Conservation (phyloP, 1,140 invertebrate species). For the Pachypeltis micranthus region DNA sequence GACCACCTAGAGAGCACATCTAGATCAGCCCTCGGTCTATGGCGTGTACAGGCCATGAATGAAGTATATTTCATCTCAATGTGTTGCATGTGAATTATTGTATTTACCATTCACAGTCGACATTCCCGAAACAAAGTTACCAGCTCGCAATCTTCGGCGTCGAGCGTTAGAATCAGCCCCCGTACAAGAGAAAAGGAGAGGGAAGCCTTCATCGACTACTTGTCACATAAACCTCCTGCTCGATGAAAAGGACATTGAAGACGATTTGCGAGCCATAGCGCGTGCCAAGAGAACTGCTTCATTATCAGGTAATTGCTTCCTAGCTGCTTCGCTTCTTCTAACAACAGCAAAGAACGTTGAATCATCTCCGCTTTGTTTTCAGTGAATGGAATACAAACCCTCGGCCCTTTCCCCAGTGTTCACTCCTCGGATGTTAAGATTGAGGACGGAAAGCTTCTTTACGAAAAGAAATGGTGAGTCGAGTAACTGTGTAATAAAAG, state of each 20-base stretch:
- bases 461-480: conserved; percentile 71
- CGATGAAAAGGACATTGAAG: conserved; percentile 80
- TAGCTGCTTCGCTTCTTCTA: too few relatives aligned
- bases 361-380: conserved; percentile 14
- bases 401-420: conserved; percentile 19
- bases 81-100: too few relatives aligned
- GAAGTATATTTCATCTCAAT: too few relatives aligned
- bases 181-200: conserved; percentile 67
- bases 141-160: conserved; percentile 74
- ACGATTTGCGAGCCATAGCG: conserved; percentile 73
- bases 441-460: conserved; percentile 87
- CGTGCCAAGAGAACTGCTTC: conserved; percentile 46
- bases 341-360: too few relatives aligned
- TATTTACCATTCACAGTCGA: background rate
- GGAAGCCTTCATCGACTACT: conserved; percentile 49
- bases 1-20: too few relatives aligned
- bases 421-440: conserved; percentile 38
- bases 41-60: too few relatives aligned
- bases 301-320: conserved; percentile 38
- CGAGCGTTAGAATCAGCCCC: conserved; percentile 87
- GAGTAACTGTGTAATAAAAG: background rate
- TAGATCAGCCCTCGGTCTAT: too few relatives aligned
- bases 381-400: conserved; percentile 17
- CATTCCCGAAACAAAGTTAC: background rate
- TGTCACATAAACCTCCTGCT: conserved; percentile 73